These are phyloP conservation scores for Onychorhynchus coronatus DNA, from an alignment of 2,113 vertebrate genomes.

Conservation along the genomic window DNA sequence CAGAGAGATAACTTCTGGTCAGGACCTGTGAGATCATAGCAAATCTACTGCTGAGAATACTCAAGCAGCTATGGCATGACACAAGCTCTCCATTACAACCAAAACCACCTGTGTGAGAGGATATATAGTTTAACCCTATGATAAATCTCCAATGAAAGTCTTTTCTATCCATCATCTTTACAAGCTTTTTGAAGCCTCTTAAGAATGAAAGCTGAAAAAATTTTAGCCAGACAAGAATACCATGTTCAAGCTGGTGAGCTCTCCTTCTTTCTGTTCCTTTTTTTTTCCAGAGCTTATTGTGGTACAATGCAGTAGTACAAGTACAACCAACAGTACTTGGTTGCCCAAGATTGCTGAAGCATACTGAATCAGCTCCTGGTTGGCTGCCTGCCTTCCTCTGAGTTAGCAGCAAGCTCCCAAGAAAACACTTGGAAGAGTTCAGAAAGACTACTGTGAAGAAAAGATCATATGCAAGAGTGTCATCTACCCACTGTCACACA, in stretches of 20 bases:
- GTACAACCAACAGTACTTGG: not conserved
- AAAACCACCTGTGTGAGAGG: not conserved
- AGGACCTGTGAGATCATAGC: not conserved
- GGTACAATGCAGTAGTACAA: not conserved
- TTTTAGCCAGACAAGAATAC: not conserved
- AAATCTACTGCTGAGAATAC: not conserved
- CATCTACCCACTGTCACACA: not conserved
- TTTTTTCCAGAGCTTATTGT: not conserved
- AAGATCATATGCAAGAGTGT: not conserved
- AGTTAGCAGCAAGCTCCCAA: constrained; percentile 4
- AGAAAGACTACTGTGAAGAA: not conserved
- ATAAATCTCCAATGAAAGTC: not conserved
- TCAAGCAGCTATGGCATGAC: not conserved
- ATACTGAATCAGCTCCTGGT: not conserved
- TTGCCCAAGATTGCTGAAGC: not conserved
- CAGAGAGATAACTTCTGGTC: not conserved
- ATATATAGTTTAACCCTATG: not conserved
- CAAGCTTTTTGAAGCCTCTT: not conserved
- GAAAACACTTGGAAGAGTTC: not conserved
- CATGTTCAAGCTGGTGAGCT: not conserved
- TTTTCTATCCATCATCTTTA: not conserved
- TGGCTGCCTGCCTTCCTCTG: not conserved
- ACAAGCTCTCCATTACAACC: not conserved
- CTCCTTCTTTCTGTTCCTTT: not conserved
- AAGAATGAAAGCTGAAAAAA: not conserved